Evolutionary conservation across 2,888 invertebrate genomes (phyloP).

Genomic region (Acrobasis consociella): DNA sequence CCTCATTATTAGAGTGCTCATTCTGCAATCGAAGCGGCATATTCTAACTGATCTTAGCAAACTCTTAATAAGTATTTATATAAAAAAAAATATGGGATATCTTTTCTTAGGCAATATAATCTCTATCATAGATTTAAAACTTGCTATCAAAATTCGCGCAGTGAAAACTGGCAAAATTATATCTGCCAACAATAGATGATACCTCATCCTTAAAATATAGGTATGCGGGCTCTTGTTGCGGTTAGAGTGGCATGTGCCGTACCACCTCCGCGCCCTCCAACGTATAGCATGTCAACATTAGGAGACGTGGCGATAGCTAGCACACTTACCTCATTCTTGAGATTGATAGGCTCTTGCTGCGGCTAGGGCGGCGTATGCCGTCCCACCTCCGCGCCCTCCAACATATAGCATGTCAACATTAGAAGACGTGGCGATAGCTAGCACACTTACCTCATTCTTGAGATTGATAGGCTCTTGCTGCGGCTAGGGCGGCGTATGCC

Average conservation of each 20-base stretch:
- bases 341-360: conserved; percentile 81
- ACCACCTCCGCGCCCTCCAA: conserved; percentile 88
- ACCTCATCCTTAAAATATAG: too few relatives aligned
- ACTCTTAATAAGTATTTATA: too few relatives aligned
- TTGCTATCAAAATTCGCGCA: too few relatives aligned
- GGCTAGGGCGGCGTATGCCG: conserved; percentile 81
- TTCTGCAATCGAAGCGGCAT: conserved; percentile 81
- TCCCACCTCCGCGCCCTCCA: conserved; percentile 83
- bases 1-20: not conserved
- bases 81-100: too few relatives aligned
- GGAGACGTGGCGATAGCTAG: too few relatives aligned
- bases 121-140: too few relatives aligned
- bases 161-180: too few relatives aligned
- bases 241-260: conserved; percentile 80
- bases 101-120: too few relatives aligned
- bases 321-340: conserved; percentile 72
- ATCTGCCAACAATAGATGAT: not conserved
- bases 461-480: conserved; percentile 81
- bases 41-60: conserved; percentile 83
- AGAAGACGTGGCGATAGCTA: conserved; percentile 19
- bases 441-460: conserved; percentile 74
- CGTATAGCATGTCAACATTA: too few relatives aligned
- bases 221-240: conserved; percentile 75
- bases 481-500: conserved; percentile 81
- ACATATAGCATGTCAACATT: conserved; percentile 77